These are phyloP conservation scores for Luscinia megarhynchos DNA, from an alignment of 2,797 vertebrate species.

Conservation along the genomic window DNA sequence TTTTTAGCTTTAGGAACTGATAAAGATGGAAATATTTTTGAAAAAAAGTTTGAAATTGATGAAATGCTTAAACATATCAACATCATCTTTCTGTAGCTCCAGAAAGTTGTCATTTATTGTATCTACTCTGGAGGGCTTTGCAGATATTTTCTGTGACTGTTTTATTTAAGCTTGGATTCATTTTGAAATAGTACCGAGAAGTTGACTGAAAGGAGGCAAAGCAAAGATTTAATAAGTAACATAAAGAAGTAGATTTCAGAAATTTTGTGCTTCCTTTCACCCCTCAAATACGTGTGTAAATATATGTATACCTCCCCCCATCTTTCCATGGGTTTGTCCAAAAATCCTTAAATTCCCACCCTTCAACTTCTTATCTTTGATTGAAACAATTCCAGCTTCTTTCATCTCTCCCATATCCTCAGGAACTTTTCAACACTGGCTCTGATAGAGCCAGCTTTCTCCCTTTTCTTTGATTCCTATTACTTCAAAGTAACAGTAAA, in stretches of 20 bases:
- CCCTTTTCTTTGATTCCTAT: neutral
- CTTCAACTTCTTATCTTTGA: neutral
- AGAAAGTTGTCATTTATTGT: neutral
- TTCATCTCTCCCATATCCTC: neutral
- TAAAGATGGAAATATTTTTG: neutral
- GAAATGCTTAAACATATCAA: constrained; percentile 5
- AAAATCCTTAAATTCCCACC: neutral
- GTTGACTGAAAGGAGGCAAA: neutral
- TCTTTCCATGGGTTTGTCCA: neutral
- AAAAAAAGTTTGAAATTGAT: constrained; percentile 18
- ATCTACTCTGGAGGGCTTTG: neutral
- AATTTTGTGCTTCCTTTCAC: neutral
- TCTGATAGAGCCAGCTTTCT: neutral
- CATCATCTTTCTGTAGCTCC: neutral
- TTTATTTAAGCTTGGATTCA: neutral
- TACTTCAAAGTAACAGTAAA: constrained; percentile 19
- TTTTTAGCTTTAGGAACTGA: constrained; percentile 3
- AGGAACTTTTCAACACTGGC: neutral
- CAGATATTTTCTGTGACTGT: neutral
- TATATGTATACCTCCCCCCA: neutral
- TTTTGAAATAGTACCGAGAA: constrained; percentile 10
- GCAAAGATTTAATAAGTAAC: neutral
- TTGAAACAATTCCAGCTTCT: neutral
- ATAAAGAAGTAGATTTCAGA: neutral
- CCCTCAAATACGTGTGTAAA: neutral